Evolutionary conservation across 2,113 vertebrate genomes (phyloP).

Genomic region (Tapirus terrestris): DNA sequence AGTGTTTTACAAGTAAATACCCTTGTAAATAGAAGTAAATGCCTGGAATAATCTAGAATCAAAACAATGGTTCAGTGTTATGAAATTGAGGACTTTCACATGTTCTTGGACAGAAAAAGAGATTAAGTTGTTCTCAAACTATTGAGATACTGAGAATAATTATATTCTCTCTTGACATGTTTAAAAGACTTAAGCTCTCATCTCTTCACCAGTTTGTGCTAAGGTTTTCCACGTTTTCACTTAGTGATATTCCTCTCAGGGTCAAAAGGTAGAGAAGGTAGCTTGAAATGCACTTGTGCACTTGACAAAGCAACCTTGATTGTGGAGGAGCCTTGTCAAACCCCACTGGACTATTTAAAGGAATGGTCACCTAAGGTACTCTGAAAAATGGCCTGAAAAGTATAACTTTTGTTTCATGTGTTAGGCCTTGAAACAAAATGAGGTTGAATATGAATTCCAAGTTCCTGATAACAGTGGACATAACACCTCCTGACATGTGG

Average conservation of each 20-base stretch:
- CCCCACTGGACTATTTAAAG: not conserved
- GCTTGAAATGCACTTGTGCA: not conserved
- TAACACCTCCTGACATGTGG: not conserved
- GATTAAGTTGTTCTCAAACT: not conserved
- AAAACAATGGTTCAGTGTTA: not conserved
- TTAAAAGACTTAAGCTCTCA: not conserved
- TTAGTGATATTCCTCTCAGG: not conserved
- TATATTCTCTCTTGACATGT: not conserved
- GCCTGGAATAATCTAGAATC: not conserved
- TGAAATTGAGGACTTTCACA: not conserved
- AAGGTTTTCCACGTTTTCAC: not conserved
- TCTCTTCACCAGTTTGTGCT: not conserved
- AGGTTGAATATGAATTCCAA: slow-evolving; percentile 7
- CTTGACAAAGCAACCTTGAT: not conserved
- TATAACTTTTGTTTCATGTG: not conserved
- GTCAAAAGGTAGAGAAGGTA: not conserved
- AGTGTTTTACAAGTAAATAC: not conserved
- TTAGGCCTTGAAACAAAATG: not conserved
- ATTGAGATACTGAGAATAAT: slow-evolving; percentile 4
- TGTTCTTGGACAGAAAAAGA: not conserved
- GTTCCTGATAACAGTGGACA: not conserved
- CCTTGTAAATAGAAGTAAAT: not conserved
- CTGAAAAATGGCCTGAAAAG: not conserved
- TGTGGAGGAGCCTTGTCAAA: not conserved
- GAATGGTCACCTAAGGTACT: not conserved